Conservation (phyloP, 2,797 vertebrate species). For the Calcarius lapponicus region DNA sequence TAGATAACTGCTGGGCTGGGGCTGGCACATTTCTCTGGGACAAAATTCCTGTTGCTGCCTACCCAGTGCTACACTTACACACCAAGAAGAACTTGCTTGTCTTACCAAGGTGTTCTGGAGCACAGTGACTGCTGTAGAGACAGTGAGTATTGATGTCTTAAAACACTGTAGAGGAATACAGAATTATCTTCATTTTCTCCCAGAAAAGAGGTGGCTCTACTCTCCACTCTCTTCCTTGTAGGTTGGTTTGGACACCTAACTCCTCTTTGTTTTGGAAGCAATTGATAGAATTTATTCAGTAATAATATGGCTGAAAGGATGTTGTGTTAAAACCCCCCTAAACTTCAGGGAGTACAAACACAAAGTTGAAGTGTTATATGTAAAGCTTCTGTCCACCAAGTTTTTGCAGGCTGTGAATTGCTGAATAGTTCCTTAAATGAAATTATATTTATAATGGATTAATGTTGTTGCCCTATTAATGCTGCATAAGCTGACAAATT, state of each 20-base stretch:
- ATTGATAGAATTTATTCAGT: not conserved
- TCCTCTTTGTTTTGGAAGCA: not conserved
- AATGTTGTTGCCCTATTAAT: slow-evolving; percentile 11
- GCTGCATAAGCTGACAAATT: not conserved
- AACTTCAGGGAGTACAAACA: not conserved
- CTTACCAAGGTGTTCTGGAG: not conserved
- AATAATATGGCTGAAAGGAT: not conserved
- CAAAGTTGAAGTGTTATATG: not conserved
- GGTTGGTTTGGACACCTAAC: not conserved
- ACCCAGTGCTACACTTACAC: not conserved
- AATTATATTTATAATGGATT: slow-evolving; percentile 1
- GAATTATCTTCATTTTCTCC: not conserved
- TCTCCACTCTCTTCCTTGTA: not conserved
- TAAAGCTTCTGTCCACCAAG: not conserved
- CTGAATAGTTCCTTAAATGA: not conserved
- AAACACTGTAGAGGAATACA: not conserved
- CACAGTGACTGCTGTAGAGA: not conserved
- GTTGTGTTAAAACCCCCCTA: not conserved
- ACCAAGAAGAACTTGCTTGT: not conserved
- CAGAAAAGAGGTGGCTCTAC: not conserved
- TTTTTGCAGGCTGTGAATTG: not conserved
- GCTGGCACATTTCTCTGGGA: not conserved
- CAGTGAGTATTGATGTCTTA: not conserved
- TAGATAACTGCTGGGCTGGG: not conserved
- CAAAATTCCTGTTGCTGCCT: not conserved